phyloP scores from a whole-genome alignment of 1,140 invertebrate species.

The Lepidurus apus region DNA sequence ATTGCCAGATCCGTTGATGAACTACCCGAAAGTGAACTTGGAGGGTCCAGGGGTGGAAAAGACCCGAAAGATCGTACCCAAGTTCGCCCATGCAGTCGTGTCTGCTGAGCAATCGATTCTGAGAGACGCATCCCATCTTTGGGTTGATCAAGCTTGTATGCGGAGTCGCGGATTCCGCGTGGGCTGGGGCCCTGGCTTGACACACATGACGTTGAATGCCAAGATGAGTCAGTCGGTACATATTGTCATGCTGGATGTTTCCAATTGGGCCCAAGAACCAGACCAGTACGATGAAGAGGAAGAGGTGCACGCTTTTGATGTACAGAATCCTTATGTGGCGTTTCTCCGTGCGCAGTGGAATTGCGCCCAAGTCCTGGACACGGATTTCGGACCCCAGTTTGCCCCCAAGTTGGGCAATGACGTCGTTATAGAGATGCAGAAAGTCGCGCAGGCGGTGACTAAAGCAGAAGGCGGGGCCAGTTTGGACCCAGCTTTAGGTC shows the following conservation, averaged over 20 bases:
- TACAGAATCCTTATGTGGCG: slow-evolving; percentile 43
- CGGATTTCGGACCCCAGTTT: slow-evolving; percentile 33
- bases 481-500: slow-evolving; percentile 24
- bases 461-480: slow-evolving; percentile 21
- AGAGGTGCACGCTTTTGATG: slow-evolving; percentile 45
- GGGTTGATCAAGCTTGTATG: slow-evolving; percentile 57
- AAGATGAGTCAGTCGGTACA: slow-evolving; percentile 22
- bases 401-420: slow-evolving; percentile 28
- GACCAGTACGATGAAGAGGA: slow-evolving; percentile 42
- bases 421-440: not conserved
- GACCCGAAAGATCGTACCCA: slow-evolving; percentile 24
- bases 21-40: not conserved
- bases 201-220: not conserved
- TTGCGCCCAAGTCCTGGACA: slow-evolving; percentile 31
- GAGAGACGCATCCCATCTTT: slow-evolving; percentile 49
- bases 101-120: slow-evolving; percentile 47
- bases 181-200: slow-evolving; percentile 58
- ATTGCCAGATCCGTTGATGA: not conserved
- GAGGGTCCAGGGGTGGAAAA: not conserved
- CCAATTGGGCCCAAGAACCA: not conserved
- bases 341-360: not conserved
- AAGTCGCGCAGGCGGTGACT: slow-evolving; percentile 27
- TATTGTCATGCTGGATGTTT: slow-evolving; percentile 5
- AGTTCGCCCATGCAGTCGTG: slow-evolving; percentile 44
- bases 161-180: slow-evolving; percentile 65